Evolutionary conservation across 2,888 invertebrate species (phyloP).

Genomic region (Timema podura): DNA sequence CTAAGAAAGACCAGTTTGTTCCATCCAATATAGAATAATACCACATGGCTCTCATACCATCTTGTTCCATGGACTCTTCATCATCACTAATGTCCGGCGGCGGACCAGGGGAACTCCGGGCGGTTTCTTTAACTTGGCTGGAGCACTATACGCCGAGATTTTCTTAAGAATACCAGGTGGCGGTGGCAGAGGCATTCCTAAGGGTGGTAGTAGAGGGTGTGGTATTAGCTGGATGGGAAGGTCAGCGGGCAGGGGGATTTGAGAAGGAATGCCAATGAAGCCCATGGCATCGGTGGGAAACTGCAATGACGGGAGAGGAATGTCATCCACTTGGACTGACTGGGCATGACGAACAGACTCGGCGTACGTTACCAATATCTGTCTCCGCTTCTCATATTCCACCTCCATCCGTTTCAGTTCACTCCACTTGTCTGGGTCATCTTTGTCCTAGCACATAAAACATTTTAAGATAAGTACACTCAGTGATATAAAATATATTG

Average conservation of each 20-base stretch:
- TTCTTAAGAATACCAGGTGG: conserved; percentile 71
- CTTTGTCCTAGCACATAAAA: conserved; percentile 69
- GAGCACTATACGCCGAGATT: conserved; percentile 52
- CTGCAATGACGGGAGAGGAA: conserved; percentile 68
- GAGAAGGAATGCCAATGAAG: conserved; percentile 43
- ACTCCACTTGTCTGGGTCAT: conserved; percentile 90
- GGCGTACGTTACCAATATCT: conserved; percentile 84
- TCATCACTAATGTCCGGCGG: conserved; percentile 69
- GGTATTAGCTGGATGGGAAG: conserved; percentile 36
- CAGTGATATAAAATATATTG: too few species aligned
- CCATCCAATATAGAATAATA: too few species aligned
- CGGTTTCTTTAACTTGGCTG: conserved; percentile 44
- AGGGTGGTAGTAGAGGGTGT: conserved; percentile 23
- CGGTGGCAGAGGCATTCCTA: conserved; percentile 51
- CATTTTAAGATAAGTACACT: too few species aligned
- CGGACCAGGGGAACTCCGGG: conserved; percentile 86
- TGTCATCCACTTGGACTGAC: conserved; percentile 88
- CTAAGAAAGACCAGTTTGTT: too few species aligned
- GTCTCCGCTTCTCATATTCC: conserved; percentile 87
- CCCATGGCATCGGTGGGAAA: conserved; percentile 37
- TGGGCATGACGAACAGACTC: conserved; percentile 95
- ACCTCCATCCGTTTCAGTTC: conserved; percentile 86
- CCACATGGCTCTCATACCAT: conserved; percentile 13
- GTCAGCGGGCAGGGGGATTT: conserved; percentile 51
- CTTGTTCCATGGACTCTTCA: conserved; percentile 45